Percentiles rank a stretch among this genome's conserved stretches.
These are phyloP conservation scores for Enteromius anoplus DNA, from an alignment of 2,797 vertebrate genomes.

Conservation along the genomic window DNA sequence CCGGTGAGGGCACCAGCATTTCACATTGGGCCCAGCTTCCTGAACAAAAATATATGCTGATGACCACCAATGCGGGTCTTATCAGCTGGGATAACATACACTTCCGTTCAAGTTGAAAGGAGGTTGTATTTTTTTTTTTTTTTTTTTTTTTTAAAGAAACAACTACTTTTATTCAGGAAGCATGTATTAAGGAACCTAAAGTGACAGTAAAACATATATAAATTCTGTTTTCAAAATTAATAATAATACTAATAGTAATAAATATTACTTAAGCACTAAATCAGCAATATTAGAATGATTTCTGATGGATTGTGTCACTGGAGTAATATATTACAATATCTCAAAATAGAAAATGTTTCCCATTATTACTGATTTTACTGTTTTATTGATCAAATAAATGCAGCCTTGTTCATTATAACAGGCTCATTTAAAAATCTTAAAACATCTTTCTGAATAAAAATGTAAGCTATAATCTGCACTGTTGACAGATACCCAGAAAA, in stretches of 20 bases:
- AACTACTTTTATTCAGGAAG: not conserved
- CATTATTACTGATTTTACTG: not conserved
- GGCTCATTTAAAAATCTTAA: not conserved
- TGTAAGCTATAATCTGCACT: not conserved
- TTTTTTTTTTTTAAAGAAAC: not conserved
- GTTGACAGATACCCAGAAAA: not conserved
- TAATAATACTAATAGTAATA: not conserved
- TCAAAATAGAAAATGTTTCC: not conserved
- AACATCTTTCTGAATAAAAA: not conserved
- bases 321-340: not conserved
- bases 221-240: not conserved
- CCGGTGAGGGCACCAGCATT: not conserved
- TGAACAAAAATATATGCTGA: conserved; percentile 17
- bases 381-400: not conserved
- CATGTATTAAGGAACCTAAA: not conserved
- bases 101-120: not conserved
- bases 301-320: not conserved
- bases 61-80: conserved; percentile 11
- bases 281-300: not conserved
- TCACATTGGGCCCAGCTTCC: not conserved
- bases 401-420: not conserved
- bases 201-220: not conserved
- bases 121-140: not conserved
- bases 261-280: not conserved
- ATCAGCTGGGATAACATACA: not conserved